Conservation (phyloP, 2,888 invertebrate genomes). For the Serrognathus titanus region DNA sequence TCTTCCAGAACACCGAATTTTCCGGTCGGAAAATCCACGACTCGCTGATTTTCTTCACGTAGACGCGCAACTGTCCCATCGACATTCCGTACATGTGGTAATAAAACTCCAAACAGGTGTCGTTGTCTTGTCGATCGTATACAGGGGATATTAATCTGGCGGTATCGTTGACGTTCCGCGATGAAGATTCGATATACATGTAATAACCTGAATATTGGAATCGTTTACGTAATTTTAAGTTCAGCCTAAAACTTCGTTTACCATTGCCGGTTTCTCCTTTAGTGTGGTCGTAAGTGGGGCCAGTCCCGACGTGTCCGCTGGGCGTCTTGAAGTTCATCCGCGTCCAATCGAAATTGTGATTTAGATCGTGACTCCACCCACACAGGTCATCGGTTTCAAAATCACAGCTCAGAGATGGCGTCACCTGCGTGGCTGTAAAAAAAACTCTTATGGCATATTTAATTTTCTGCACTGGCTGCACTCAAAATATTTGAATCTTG, state of each 20-base stretch:
- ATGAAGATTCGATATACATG: conserved; percentile 78
- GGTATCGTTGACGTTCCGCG: conserved; percentile 59
- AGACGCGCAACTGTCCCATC: conserved; percentile 56
- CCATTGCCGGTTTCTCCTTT: conserved; percentile 54
- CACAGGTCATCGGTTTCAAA: conserved; percentile 67
- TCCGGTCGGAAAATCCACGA: conserved; percentile 46
- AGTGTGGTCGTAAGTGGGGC: conserved; percentile 76
- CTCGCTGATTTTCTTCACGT: conserved; percentile 50
- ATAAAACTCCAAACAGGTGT: conserved; percentile 64
- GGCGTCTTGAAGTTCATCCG: conserved; percentile 63
- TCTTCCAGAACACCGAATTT: conserved; percentile 57
- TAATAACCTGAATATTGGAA: conserved; percentile 70
- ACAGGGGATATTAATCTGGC: conserved; percentile 74
- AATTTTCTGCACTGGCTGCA: too few species aligned
- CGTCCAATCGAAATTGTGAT: conserved; percentile 72
- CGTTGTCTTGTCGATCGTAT: conserved; percentile 45
- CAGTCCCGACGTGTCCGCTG: conserved; percentile 63
- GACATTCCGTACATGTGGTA: conserved; percentile 77
- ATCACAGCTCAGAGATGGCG: conserved; percentile 56
- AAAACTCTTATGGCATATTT: background rate
- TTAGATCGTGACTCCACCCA: conserved; percentile 72
- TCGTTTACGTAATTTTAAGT: too few species aligned
- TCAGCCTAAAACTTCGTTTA: conserved; percentile 27
- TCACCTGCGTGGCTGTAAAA: conserved; percentile 42
- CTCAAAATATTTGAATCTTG: too few species aligned